Evolutionary conservation across 2,113 vertebrate genomes (phyloP).

Genomic region (Eidolon helvum): DNA sequence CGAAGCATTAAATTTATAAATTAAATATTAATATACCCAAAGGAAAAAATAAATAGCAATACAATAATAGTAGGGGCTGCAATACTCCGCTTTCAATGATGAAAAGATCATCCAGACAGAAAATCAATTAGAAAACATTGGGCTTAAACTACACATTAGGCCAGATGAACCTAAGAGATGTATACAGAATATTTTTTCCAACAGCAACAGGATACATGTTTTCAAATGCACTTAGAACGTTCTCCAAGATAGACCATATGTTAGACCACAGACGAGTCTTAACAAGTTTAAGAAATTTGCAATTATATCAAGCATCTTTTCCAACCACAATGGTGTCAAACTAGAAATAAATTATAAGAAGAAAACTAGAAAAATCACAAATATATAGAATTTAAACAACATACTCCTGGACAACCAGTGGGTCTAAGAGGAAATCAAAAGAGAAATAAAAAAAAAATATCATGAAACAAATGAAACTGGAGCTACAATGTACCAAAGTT

Average conservation of each 20-base stretch:
- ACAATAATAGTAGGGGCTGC: not conserved
- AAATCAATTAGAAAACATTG: not conserved
- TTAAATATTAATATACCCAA: not conserved
- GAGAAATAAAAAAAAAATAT: not conserved
- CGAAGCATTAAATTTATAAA: not conserved
- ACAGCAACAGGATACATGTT: not conserved
- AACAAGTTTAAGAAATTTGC: not conserved
- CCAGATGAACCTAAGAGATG: not conserved
- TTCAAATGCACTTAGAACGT: not conserved
- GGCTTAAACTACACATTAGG: not conserved
- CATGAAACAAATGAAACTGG: not conserved
- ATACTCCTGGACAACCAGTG: not conserved
- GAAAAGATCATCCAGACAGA: not conserved
- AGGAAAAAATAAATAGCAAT: not conserved
- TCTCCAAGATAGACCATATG: not conserved
- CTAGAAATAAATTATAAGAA: not conserved
- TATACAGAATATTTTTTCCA: not conserved
- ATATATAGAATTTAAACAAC: not conserved
- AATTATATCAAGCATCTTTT: not conserved
- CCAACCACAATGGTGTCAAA: not conserved
- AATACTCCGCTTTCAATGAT: not conserved
- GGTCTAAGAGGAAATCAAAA: not conserved
- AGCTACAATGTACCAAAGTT: not conserved
- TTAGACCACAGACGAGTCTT: not conserved
- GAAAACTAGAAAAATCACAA: not conserved